A percentile compares a stretch with the other conserved stretches of the same genome.
Conservation (phyloP, 2,113 vertebrate genomes). For the Syrrhaptes paradoxus region DNA sequence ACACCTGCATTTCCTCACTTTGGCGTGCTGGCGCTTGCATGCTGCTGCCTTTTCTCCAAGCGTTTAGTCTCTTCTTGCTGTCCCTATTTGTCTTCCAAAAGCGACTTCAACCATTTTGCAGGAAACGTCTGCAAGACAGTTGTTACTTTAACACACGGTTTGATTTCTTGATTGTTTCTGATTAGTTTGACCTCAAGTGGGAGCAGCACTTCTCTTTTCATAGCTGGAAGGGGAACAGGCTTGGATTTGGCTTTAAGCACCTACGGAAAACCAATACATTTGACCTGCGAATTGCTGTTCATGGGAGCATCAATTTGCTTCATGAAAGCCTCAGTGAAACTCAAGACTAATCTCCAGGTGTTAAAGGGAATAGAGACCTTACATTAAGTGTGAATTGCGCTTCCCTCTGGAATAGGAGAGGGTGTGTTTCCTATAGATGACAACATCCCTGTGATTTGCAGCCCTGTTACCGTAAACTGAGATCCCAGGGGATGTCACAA, state of each 20-base stretch:
- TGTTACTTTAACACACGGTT: not conserved
- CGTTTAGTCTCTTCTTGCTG: not conserved
- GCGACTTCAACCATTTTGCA: not conserved
- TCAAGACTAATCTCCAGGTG: slow-evolving; percentile 4
- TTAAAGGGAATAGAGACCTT: slow-evolving; percentile 17
- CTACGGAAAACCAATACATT: not conserved
- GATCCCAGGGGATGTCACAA: not conserved
- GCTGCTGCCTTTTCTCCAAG: not conserved
- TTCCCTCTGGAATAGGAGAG: not conserved
- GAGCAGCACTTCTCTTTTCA: not conserved
- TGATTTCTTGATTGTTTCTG: not conserved
- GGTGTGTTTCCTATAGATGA: not conserved
- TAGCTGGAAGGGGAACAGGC: not conserved
- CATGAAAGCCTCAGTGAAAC: not conserved
- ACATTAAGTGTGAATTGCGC: not conserved
- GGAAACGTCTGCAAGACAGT: not conserved
- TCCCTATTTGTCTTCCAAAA: not conserved
- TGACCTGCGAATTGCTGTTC: not conserved
- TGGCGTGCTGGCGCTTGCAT: not conserved
- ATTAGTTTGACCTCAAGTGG: not conserved
- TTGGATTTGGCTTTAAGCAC: not conserved
- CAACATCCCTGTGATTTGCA: not conserved
- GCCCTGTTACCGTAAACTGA: not conserved
- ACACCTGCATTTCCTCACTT: not conserved
- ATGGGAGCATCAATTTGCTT: not conserved